Percentiles rank a stretch among this genome's conserved stretches.
Conservation (phyloP, 2,797 vertebrate genomes). For the Gallinago stenura region DNA sequence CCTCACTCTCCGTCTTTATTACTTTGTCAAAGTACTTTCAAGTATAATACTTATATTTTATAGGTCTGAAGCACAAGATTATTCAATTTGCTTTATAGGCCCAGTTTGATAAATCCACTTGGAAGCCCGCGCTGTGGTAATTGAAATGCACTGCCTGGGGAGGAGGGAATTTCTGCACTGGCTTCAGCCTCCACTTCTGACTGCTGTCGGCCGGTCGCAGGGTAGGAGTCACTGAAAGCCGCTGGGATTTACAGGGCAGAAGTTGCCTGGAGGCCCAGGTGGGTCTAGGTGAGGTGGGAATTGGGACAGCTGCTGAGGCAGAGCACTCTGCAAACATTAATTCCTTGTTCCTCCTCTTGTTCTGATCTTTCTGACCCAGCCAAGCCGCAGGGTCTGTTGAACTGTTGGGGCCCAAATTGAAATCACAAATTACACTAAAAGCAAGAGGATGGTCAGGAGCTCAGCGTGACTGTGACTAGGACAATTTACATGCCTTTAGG, state of each 20-base stretch:
- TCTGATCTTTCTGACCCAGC: neutral
- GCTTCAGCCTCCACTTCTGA: constrained; percentile 1
- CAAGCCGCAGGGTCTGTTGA: neutral
- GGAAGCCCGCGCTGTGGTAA: constrained; percentile 8
- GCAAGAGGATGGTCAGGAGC: constrained; percentile 5
- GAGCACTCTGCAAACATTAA: neutral
- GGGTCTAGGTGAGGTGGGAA: neutral
- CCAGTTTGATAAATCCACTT: constrained; percentile 70
- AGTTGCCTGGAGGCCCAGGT: neutral
- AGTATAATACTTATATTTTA: constrained; percentile 68
- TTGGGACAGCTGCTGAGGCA: neutral
- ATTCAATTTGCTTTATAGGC: constrained; percentile 74
- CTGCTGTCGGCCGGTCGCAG: neutral
- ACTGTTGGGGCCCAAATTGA: neutral
- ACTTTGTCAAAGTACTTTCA: constrained; percentile 67
- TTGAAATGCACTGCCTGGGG: constrained; percentile 49
- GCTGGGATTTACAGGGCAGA: neutral
- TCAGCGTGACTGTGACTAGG: neutral
- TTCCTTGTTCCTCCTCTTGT: neutral
- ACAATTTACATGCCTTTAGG: constrained; percentile 25
- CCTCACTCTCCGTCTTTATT: constrained; percentile 55
- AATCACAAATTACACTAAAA: constrained; percentile 43
- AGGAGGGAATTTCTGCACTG: constrained; percentile 22
- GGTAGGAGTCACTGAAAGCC: neutral
- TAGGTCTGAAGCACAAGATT: constrained; percentile 63